Evolutionary conservation across 1,140 invertebrate genomes (phyloP).

Genomic region (Heliconius nattereri): DNA sequence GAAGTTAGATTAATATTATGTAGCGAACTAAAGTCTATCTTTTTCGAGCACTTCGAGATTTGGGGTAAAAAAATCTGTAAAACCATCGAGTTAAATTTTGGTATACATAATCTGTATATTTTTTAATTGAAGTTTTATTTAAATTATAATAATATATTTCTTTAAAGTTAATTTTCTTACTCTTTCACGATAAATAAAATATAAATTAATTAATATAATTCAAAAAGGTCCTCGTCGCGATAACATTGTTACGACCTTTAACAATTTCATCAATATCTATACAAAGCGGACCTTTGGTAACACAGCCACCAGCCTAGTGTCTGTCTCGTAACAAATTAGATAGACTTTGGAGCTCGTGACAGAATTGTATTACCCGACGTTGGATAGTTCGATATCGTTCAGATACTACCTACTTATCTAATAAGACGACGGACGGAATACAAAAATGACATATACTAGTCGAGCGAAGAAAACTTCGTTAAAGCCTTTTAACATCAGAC

Average conservation of each 20-base stretch:
- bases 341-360: constrained; percentile 20
- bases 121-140: no score
- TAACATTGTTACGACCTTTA: not conserved
- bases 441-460: not conserved
- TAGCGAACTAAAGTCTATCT: no score
- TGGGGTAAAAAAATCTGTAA: no score
- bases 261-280: not conserved
- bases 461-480: not conserved
- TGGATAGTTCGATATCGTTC: constrained; percentile 10
- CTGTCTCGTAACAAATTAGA: constrained; percentile 21
- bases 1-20: no score
- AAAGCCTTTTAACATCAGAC: no score
- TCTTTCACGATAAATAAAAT: no score
- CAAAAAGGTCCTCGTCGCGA: not conserved
- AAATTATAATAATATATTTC: no score
- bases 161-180: no score
- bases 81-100: no score
- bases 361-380: constrained; percentile 20
- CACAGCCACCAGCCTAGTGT: not conserved
- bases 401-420: constrained; percentile 6
- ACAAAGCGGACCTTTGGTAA: not conserved
- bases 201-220: no score
- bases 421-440: constrained; percentile 10
- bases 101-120: no score
- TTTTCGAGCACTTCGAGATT: no score